phyloP scores from a whole-genome alignment of 2,888 invertebrate genomes.

The Sarcophaga carnaria region DNA sequence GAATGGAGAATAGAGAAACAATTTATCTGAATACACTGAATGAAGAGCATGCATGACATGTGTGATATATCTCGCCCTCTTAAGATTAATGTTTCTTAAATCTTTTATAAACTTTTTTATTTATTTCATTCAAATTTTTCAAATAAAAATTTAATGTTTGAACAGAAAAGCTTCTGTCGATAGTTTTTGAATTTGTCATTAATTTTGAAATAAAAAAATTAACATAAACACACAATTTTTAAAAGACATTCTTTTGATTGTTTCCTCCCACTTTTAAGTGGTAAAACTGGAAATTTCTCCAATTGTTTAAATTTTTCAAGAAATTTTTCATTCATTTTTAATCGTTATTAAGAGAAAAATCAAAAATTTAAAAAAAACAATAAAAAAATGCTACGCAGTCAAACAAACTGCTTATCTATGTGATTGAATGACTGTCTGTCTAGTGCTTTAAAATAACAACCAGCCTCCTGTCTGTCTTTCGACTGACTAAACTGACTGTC shows the following conservation, averaged over 20 bases:
- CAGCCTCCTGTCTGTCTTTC: neutral
- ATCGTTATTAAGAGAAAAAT: neutral
- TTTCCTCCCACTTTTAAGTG: neutral
- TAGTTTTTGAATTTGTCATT: neutral
- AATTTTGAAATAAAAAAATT: neutral
- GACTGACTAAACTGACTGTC: neutral
- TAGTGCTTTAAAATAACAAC: neutral
- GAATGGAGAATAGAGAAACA: too few species aligned
- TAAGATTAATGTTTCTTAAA: too few species aligned
- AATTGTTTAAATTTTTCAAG: neutral
- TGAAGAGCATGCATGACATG: too few species aligned
- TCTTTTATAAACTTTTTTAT: too few species aligned
- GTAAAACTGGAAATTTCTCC: neutral
- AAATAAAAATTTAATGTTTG: too few species aligned
- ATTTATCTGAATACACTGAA: too few species aligned
- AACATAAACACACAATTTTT: neutral
- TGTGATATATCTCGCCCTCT: too few species aligned
- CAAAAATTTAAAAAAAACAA: neutral
- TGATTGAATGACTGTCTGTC: conserved; percentile 55
- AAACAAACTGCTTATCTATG: neutral
- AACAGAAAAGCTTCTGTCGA: too few species aligned
- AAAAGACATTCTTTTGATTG: neutral
- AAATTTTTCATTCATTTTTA: neutral
- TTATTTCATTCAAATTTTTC: too few species aligned
- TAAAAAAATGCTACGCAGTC: neutral